phyloP scores from a whole-genome alignment of 2,888 invertebrate genomes.

The Epiblema foenella region DNA sequence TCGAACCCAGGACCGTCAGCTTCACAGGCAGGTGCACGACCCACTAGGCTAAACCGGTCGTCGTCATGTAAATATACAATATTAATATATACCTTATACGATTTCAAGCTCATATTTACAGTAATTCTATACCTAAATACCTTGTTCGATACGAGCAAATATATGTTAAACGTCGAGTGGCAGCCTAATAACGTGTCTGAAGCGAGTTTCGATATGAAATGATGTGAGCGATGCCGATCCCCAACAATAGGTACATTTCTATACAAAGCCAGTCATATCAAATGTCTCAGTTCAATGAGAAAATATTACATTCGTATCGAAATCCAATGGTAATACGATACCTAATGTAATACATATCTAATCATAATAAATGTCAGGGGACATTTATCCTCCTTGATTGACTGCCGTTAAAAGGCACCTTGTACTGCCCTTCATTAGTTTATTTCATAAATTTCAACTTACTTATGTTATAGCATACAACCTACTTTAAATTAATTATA shows the following conservation, averaged over 20 bases:
- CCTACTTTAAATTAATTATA: no score
- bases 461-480: no score
- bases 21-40: no score
- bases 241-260: slow-evolving; percentile 18
- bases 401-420: background rate
- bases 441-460: no score
- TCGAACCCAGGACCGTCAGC: no score
- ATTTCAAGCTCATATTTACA: no score
- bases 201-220: background rate
- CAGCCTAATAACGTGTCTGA: slow-evolving; percentile 1
- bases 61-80: no score
- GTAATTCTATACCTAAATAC: background rate
- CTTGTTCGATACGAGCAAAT: slow-evolving; percentile 3
- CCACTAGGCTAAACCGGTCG: no score
- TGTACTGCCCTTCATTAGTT: background rate
- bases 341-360: no score
- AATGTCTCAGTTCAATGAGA: slow-evolving; percentile 23
- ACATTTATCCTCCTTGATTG: slow-evolving; percentile 6
- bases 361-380: slow-evolving; percentile 16
- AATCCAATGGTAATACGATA: background rate
- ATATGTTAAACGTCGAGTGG: background rate
- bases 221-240: slow-evolving; percentile 8
- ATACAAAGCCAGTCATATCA: slow-evolving; percentile 25
- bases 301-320: slow-evolving; percentile 24
- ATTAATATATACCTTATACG: no score